Conservation (phyloP, 1,140 invertebrate species). For the Chironomus tepperi region DNA sequence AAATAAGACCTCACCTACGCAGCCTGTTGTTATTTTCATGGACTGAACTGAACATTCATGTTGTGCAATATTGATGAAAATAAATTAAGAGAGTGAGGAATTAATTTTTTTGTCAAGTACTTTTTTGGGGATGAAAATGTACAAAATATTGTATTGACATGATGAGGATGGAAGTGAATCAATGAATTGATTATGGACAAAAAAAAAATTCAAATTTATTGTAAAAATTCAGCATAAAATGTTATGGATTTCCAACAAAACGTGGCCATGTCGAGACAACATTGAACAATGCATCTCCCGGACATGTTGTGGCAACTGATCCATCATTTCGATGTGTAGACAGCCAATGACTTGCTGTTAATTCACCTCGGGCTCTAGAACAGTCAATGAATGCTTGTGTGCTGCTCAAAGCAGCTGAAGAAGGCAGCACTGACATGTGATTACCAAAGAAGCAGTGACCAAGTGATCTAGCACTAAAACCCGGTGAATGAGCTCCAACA, state of each 20-base stretch:
- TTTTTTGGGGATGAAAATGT: too few relatives aligned
- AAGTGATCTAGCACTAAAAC: slow-evolving; percentile 42
- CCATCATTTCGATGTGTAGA: not conserved
- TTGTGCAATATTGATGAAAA: too few relatives aligned
- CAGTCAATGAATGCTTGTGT: not conserved
- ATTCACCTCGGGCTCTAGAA: not conserved
- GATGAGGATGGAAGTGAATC: too few relatives aligned
- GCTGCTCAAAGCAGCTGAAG: not conserved
- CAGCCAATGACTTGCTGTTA: not conserved
- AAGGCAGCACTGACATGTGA: not conserved
- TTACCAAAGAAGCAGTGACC: not conserved
- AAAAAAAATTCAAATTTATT: too few relatives aligned
- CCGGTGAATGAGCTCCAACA: slow-evolving; percentile 45
- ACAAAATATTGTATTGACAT: too few relatives aligned
- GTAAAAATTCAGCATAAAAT: too few relatives aligned
- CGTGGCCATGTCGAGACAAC: not conserved
- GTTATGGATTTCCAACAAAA: not conserved
- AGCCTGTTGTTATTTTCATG: too few relatives aligned
- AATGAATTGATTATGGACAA: too few relatives aligned
- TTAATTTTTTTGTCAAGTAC: too few relatives aligned
- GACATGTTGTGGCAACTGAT: not conserved
- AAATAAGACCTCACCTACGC: too few relatives aligned
- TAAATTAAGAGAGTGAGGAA: too few relatives aligned
- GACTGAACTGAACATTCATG: too few relatives aligned
- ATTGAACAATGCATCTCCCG: not conserved